Evolutionary conservation across 2,113 vertebrate genomes (phyloP).

Genomic region (Eurypyga helias): DNA sequence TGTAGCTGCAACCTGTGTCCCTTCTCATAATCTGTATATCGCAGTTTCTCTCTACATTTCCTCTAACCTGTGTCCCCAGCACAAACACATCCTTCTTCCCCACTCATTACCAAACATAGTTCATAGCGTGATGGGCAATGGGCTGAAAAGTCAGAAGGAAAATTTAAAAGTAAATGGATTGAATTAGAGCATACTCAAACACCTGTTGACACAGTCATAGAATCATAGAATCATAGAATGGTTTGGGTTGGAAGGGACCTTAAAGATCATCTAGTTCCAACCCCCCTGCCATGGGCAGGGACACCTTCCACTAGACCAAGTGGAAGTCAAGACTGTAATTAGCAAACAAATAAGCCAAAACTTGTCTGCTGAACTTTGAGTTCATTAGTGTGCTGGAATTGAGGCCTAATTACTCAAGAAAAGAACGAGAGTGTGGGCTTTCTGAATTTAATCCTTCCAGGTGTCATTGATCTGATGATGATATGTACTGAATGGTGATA

Average conservation of each 20-base stretch:
- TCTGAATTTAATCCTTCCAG: neutral
- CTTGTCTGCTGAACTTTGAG: neutral
- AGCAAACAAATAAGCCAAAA: neutral
- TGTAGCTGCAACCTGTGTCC: neutral
- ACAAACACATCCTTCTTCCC: neutral
- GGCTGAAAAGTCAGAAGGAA: neutral
- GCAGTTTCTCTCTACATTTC: neutral
- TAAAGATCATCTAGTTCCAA: no score
- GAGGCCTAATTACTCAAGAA: neutral
- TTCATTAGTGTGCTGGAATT: neutral
- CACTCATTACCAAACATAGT: accelerated
- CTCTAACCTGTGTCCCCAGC: neutral
- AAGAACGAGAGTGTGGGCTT: neutral
- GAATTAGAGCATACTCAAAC: neutral
- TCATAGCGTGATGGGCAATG: neutral
- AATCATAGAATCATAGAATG: no score
- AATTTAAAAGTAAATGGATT: neutral
- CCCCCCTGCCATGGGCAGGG: no score
- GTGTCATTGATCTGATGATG: neutral
- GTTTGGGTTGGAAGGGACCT: no score
- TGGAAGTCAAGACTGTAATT: neutral
- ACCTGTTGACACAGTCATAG: neutral
- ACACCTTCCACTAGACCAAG: no score
- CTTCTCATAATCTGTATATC: neutral
- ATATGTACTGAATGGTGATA: neutral